Evolutionary conservation across 2,113 vertebrate genomes (phyloP).

Genomic region (Synchiropus splendidus): DNA sequence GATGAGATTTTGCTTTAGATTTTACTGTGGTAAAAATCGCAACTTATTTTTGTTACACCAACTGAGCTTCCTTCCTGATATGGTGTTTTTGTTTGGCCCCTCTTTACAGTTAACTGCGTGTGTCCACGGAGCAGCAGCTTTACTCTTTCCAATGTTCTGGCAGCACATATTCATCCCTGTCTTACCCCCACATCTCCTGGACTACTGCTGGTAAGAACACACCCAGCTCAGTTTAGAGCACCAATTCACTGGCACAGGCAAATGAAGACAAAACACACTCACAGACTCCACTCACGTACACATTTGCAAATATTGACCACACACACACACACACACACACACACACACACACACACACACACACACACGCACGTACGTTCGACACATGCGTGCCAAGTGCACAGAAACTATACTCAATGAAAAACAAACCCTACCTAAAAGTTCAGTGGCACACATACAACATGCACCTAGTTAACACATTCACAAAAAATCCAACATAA

Average conservation of each 20-base stretch:
- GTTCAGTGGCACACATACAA: too few species aligned
- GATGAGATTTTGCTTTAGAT: too few species aligned
- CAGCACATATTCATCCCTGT: conserved; percentile 98
- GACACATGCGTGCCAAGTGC: too few species aligned
- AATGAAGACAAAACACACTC: neutral
- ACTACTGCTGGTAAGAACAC: conserved; percentile 94
- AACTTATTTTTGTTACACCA: neutral
- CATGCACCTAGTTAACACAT: too few species aligned
- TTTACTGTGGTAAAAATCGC: too few species aligned
- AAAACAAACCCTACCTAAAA: too few species aligned
- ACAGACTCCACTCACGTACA: neutral
- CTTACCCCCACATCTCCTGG: conserved; percentile 91
- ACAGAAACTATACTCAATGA: too few species aligned
- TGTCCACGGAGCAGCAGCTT: conserved; percentile 84
- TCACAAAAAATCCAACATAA: too few species aligned
- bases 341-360: too few species aligned
- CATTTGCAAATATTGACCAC: neutral
- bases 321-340: conserved; percentile 3
- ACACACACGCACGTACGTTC: too few species aligned
- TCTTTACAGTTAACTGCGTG: conserved; percentile 83
- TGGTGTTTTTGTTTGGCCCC: neutral
- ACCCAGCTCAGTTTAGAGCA: conserved; percentile 1
- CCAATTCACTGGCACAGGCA: too few species aligned
- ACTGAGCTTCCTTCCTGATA: too few species aligned
- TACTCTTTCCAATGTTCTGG: conserved; percentile 97